Percentiles rank a stretch among this genome's conserved stretches.
Conservation (phyloP, 2,888 invertebrate species). For the Ischnura elegans region DNA sequence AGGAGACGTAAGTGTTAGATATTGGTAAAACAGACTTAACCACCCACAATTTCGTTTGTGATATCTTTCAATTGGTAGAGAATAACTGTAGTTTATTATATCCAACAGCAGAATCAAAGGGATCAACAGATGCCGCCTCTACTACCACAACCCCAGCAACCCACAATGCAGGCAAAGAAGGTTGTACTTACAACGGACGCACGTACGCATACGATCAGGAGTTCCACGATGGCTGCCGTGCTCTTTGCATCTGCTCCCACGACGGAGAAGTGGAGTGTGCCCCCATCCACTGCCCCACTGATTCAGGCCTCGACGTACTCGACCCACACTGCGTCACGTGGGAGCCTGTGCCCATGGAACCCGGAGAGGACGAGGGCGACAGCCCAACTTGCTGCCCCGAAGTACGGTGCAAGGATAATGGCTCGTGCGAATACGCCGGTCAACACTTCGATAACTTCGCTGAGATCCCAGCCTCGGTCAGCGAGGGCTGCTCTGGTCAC, state of each 20-base stretch:
- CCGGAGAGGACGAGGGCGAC: slow-evolving; percentile 80
- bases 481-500: slow-evolving; percentile 86
- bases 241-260: slow-evolving; percentile 87
- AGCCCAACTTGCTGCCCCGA: slow-evolving; percentile 92
- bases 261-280: slow-evolving; percentile 86
- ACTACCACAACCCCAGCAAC: slow-evolving; percentile 52
- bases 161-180: slow-evolving; percentile 63
- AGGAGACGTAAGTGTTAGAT: too few relatives aligned
- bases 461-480: slow-evolving; percentile 88
- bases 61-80: too few relatives aligned
- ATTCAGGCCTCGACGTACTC: slow-evolving; percentile 90
- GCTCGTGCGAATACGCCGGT: slow-evolving; percentile 88
- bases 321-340: slow-evolving; percentile 92
- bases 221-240: slow-evolving; percentile 90
- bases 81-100: too few relatives aligned
- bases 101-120: background rate
- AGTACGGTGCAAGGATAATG: slow-evolving; percentile 89
- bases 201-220: slow-evolving; percentile 79
- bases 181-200: slow-evolving; percentile 76
- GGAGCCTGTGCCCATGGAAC: slow-evolving; percentile 88
- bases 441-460: slow-evolving; percentile 80
- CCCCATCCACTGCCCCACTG: slow-evolving; percentile 90
- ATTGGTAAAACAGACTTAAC: too few relatives aligned
- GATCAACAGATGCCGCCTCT: background rate
- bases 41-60: too few relatives aligned